Evolutionary conservation across 2,113 vertebrate species (phyloP).

Genomic region (Sprattus sprattus): DNA sequence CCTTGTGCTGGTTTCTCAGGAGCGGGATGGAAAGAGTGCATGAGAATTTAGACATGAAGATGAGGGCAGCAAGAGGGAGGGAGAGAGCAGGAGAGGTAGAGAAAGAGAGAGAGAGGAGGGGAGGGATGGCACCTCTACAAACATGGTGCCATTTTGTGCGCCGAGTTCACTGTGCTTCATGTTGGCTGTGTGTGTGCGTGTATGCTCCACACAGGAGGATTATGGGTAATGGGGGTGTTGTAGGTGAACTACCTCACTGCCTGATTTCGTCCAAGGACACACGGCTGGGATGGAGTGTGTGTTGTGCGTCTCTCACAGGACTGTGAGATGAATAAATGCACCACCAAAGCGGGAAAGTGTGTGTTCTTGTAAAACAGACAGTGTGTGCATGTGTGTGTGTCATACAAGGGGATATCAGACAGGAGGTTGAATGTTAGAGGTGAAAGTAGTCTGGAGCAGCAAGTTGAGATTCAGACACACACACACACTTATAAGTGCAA

Average conservation of each 20-base stretch:
- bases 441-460: constrained; percentile 4
- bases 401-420: not conserved
- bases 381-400: not conserved
- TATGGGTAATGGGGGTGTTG: constrained; percentile 28
- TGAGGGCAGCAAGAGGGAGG: not conserved
- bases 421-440: not conserved
- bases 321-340: not conserved
- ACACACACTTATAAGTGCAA: not conserved
- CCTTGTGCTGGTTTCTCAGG: not conserved
- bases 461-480: not conserved
- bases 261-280: not conserved
- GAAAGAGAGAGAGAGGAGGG: not conserved
- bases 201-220: not conserved
- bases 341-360: not conserved
- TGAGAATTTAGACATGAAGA: not conserved
- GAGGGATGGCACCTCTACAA: not conserved
- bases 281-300: not conserved
- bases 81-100: not conserved
- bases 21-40: not conserved
- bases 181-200: constrained; percentile 15
- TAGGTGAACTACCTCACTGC: not conserved
- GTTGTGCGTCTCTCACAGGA: not conserved
- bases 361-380: not conserved
- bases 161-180: constrained; percentile 43
- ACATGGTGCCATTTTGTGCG: constrained; percentile 8